A percentile compares a stretch with the other conserved stretches of the same genome.
Evolutionary conservation across 1,140 invertebrate species (phyloP).

Genomic region (Asbolus verrucosus): DNA sequence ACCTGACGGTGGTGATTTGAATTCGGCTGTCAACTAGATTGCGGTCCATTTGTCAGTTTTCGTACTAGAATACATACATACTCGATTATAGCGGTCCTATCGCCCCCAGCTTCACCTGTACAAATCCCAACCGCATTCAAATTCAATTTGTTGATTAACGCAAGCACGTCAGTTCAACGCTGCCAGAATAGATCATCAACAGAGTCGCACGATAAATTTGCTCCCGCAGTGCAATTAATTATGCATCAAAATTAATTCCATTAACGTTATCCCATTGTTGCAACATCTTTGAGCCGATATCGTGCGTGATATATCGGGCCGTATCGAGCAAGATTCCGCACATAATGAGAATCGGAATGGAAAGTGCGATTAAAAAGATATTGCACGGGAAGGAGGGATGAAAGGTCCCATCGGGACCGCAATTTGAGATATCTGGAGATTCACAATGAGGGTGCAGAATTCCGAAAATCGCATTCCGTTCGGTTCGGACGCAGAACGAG

Average conservation of each 20-base stretch:
- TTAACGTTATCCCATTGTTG: constrained; percentile 52
- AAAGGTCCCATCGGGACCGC: constrained; percentile 1
- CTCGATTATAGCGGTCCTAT: constrained; percentile 43
- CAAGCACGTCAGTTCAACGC: constrained; percentile 50
- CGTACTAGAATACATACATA: constrained; percentile 45
- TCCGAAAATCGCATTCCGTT: constrained; percentile 7
- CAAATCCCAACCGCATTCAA: constrained; percentile 52
- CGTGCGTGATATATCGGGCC: constrained; percentile 31
- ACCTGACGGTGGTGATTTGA: constrained; percentile 39
- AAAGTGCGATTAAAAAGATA: constrained; percentile 15
- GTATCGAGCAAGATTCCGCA: not conserved
- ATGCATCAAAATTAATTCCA: constrained; percentile 54
- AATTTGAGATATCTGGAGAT: constrained; percentile 5
- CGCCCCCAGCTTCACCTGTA: constrained; percentile 49
- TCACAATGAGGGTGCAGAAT: not conserved
- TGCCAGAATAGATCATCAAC: constrained; percentile 52
- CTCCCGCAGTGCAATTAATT: constrained; percentile 48
- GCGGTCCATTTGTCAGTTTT: constrained; percentile 50
- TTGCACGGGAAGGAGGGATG: not conserved
- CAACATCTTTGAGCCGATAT: constrained; percentile 40
- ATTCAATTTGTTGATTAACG: constrained; percentile 55
- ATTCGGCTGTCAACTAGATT: constrained; percentile 44
- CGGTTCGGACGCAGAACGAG: not conserved
- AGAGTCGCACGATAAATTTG: constrained; percentile 44
- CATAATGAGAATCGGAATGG: constrained; percentile 9